Percentiles rank a stretch among this genome's conserved stretches.
Evolutionary conservation across 2,888 invertebrate genomes (phyloP).

Genomic region (Acleris sparsana): DNA sequence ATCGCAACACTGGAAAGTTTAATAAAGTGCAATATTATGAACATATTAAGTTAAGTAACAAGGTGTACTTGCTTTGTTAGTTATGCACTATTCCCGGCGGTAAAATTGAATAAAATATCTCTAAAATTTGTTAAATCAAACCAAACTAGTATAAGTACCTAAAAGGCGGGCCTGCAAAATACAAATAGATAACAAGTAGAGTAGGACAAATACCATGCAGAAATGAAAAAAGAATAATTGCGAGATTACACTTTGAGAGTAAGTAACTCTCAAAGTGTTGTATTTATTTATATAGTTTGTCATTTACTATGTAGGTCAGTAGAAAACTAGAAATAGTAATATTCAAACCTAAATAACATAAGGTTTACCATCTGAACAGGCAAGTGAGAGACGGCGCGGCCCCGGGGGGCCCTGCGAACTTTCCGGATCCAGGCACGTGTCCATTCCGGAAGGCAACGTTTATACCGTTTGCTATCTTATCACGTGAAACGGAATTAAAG

Average conservation of each 20-base stretch:
- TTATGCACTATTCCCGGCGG: too few species aligned
- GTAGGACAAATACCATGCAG: not conserved
- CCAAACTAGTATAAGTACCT: too few species aligned
- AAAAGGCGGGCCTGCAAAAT: too few species aligned
- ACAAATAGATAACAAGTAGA: not conserved
- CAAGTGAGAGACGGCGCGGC: slow-evolving; percentile 44
- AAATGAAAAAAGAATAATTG: not conserved
- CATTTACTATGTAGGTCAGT: not conserved
- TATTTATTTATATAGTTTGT: not conserved
- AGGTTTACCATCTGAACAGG: slow-evolving; percentile 23
- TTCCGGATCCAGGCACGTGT: slow-evolving; percentile 44
- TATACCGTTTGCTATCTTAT: slow-evolving; percentile 42
- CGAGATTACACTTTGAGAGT: not conserved
- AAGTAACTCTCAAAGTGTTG: not conserved
- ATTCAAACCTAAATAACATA: slow-evolving; percentile 5
- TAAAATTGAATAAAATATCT: too few species aligned
- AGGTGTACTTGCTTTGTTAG: too few species aligned
- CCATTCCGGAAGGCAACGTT: slow-evolving; percentile 48
- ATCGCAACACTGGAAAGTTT: too few species aligned
- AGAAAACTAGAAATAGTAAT: not conserved
- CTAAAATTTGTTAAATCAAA: too few species aligned
- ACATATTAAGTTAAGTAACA: too few species aligned
- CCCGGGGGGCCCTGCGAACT: slow-evolving; percentile 41
- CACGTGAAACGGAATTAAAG: slow-evolving; percentile 36
- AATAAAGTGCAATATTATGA: too few species aligned